These are phyloP conservation scores for Crotophaga sulcirostris DNA, from an alignment of 2,113 vertebrate species.

Conservation along the genomic window DNA sequence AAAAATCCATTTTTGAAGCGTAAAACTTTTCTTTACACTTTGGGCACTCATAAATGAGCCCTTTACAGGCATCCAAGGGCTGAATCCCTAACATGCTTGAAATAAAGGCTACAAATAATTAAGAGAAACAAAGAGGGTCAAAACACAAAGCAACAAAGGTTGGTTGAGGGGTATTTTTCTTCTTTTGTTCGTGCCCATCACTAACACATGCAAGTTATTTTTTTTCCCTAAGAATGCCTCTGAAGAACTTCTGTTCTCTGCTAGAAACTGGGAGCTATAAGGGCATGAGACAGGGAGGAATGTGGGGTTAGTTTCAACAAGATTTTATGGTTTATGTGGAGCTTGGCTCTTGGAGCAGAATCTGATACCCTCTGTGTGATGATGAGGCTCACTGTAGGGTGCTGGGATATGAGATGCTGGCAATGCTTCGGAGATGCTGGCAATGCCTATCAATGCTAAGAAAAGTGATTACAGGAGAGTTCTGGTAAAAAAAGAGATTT, in stretches of 20 bases:
- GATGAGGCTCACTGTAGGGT: neutral
- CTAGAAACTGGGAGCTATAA: neutral
- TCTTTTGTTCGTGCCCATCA: neutral
- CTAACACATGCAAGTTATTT: neutral
- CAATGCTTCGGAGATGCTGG: neutral
- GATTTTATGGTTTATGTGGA: neutral
- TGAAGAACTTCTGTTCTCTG: neutral
- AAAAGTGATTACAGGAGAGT: neutral
- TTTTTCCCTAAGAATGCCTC: neutral
- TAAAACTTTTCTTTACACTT: neutral
- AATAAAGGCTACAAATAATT: neutral
- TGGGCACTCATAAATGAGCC: neutral
- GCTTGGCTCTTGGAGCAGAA: neutral
- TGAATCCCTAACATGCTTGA: neutral
- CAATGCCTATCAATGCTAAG: neutral
- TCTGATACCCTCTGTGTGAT: neutral
- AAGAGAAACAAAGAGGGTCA: neutral
- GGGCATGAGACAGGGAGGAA: neutral
- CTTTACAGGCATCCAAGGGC: neutral
- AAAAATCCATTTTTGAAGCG: neutral
- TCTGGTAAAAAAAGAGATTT: neutral
- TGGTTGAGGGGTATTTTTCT: neutral
- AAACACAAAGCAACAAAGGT: neutral
- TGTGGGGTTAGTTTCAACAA: neutral
- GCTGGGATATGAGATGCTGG: neutral